Conservation (phyloP, 2,888 invertebrate genomes). For the Anthophora plumipes region DNA sequence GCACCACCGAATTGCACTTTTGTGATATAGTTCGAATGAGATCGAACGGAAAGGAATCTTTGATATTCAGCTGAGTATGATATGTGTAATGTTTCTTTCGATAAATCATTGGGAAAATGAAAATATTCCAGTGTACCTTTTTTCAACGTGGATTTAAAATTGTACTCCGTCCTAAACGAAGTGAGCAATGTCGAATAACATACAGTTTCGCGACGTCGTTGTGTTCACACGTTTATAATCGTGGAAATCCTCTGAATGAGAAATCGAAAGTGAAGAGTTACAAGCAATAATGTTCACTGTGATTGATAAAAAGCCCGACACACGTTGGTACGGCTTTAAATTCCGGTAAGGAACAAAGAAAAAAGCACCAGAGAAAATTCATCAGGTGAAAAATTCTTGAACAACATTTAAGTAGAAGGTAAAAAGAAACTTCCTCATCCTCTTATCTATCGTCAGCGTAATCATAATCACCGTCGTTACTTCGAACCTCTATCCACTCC, state of each 20-base stretch:
- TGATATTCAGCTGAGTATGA: slow-evolving; percentile 22
- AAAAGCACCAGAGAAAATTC: slow-evolving; percentile 47
- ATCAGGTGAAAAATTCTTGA: slow-evolving; percentile 30
- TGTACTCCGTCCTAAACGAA: no score
- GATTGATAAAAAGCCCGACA: no score
- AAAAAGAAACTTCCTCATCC: slow-evolving; percentile 38
- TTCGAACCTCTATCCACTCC: not conserved
- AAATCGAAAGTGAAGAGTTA: not conserved
- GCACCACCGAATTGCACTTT: not conserved
- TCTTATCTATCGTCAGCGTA: slow-evolving; percentile 8
- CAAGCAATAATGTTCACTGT: not conserved
- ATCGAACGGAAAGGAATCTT: slow-evolving; percentile 15
- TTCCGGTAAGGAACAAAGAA: slow-evolving; percentile 8
- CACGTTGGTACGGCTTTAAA: no score
- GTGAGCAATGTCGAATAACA: no score
- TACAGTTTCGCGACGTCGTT: no score
- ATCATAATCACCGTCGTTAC: slow-evolving; percentile 5
- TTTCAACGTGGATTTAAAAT: no score
- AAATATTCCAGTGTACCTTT: no score
- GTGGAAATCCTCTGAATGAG: no score
- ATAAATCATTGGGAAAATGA: not conserved
- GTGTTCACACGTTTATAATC: no score
- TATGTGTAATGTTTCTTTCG: slow-evolving; percentile 28
- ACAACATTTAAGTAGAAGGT: slow-evolving; percentile 58
- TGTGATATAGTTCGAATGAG: not conserved